Evolutionary conservation across 1,140 invertebrate species (phyloP).

Genomic region (Pachypeltis micranthus): DNA sequence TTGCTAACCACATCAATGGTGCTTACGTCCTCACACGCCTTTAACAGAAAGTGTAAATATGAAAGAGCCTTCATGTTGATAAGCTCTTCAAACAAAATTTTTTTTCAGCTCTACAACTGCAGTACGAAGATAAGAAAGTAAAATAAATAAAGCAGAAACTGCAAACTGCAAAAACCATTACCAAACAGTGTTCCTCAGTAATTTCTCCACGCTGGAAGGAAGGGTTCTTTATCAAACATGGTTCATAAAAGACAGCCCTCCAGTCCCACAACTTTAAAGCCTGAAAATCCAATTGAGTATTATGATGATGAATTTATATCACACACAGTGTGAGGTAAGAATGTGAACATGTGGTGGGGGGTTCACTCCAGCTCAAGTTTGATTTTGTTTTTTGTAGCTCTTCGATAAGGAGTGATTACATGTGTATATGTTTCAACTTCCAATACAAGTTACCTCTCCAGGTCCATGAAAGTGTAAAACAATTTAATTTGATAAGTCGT

Average conservation of each 20-base stretch:
- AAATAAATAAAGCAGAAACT: background rate
- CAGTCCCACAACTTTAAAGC: conserved; percentile 66
- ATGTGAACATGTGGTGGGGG: background rate
- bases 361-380: background rate
- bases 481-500: no score
- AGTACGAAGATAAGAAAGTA: background rate
- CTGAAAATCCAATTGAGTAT: conserved; percentile 24
- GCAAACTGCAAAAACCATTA: conserved; percentile 29
- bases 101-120: background rate
- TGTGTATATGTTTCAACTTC: background rate
- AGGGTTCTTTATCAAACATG: conserved; percentile 56
- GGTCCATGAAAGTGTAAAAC: background rate
- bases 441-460: background rate
- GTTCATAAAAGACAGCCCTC: conserved; percentile 60
- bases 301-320: background rate
- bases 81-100: background rate
- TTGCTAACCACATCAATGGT: conserved; percentile 49
- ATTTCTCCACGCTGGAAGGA: conserved; percentile 42
- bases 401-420: no score
- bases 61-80: background rate
- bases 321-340: background rate
- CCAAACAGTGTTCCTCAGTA: conserved; percentile 45
- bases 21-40: conserved; percentile 51
- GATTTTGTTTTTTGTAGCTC: background rate
- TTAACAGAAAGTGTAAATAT: conserved; percentile 26